These are phyloP conservation scores for Brachionus calyciflorus DNA, from an alignment of 1,140 invertebrate species.

Conservation along the genomic window DNA sequence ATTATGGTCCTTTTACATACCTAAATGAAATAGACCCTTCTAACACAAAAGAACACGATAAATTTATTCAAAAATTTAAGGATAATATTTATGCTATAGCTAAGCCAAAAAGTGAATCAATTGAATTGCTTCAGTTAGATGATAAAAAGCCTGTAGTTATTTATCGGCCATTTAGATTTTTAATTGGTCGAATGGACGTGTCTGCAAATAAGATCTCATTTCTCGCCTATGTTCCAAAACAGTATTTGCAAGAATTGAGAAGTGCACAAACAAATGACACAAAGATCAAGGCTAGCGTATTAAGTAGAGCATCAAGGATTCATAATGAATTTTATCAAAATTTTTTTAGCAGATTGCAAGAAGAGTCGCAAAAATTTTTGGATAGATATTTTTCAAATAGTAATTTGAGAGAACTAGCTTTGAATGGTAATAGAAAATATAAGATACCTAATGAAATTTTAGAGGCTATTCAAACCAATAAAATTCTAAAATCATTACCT, in stretches of 20 bases:
- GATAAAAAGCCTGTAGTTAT: not conserved
- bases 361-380: slow-evolving; percentile 29
- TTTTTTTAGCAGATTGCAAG: slow-evolving; percentile 10
- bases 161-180: slow-evolving; percentile 18
- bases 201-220: not conserved
- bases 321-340: slow-evolving; percentile 10
- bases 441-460: not conserved
- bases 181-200: not conserved
- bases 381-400: not conserved
- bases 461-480: not conserved
- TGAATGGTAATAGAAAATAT: not conserved
- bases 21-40: slow-evolving; percentile 9
- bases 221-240: not conserved
- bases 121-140: not conserved
- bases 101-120: slow-evolving; percentile 1
- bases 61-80: slow-evolving; percentile 7
- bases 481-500: not conserved
- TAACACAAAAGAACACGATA: not conserved
- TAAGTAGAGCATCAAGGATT: not conserved
- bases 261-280: not conserved
- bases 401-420: not conserved
- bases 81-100: not conserved
- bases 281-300: not conserved
- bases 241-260: not conserved
- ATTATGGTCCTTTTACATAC: slow-evolving; percentile 3